These are phyloP conservation scores for Megalops cyprinoides DNA, from an alignment of 2,797 vertebrate species.

Conservation along the genomic window DNA sequence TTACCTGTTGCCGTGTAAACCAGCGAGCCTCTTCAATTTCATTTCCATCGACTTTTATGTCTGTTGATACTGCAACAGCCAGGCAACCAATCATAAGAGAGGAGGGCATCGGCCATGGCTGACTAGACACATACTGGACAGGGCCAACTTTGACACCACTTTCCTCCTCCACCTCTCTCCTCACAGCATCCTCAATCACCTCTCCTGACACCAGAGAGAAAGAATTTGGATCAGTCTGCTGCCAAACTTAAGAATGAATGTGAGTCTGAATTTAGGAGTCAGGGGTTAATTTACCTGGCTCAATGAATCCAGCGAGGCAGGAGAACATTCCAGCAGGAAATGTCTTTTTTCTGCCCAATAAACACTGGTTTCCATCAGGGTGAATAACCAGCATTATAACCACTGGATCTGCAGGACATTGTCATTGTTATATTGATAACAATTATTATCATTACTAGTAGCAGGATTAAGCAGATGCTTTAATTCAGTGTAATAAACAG, in stretches of 20 bases:
- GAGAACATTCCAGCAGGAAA: constrained; percentile 88
- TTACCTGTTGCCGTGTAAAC: constrained; percentile 91
- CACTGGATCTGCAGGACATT: constrained; percentile 82
- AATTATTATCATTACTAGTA: no score
- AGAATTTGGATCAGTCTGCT: not conserved
- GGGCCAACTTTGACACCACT: constrained; percentile 84
- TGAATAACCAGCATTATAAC: constrained; percentile 97
- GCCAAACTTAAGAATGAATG: not conserved
- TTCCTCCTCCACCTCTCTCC: constrained; percentile 92
- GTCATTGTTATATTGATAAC: not conserved
- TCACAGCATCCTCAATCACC: constrained; percentile 87
- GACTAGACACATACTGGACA: constrained; percentile 87
- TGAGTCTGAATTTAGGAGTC: not conserved
- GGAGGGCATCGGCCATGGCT: constrained; percentile 97
- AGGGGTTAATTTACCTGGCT: constrained; percentile 79
- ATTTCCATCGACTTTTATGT: constrained; percentile 86
- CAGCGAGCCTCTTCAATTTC: constrained; percentile 94
- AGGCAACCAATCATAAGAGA: constrained; percentile 94
- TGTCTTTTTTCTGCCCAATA: constrained; percentile 89
- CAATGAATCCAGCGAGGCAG: constrained; percentile 93
- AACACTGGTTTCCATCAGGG: constrained; percentile 88
- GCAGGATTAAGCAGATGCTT: no score
- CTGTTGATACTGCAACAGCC: constrained; percentile 83
- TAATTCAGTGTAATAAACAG: no score
- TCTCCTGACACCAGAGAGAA: constrained; percentile 76